Conservation (phyloP, 2,113 vertebrate species). For the Aptenodytes patagonicus region DNA sequence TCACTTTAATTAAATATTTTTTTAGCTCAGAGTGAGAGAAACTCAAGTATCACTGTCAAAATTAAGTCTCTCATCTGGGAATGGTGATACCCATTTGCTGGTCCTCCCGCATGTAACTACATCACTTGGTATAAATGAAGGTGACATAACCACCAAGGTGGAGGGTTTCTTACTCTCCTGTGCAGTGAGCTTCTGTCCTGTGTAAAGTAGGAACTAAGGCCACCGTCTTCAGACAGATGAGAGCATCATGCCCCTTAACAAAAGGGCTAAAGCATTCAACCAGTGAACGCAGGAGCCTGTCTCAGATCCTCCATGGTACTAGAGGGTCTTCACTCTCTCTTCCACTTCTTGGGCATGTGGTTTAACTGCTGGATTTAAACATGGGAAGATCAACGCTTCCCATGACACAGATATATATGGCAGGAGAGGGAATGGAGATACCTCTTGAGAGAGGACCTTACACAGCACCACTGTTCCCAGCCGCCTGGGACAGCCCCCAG, state of each 20-base stretch:
- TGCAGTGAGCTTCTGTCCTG: background rate
- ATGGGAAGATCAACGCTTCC: background rate
- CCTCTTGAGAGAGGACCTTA: background rate
- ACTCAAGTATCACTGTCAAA: background rate
- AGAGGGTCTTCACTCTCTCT: background rate
- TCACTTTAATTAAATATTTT: background rate
- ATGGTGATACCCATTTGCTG: background rate
- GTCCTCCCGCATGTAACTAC: no score
- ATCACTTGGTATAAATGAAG: background rate
- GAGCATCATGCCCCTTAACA: accelerated
- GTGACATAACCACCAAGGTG: background rate
- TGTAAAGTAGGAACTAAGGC: background rate
- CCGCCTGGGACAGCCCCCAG: background rate
- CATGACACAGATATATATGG: accelerated
- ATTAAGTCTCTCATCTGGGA: background rate
- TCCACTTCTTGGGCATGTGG: background rate
- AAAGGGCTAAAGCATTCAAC: background rate
- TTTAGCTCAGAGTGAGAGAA: background rate
- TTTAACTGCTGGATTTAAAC: background rate
- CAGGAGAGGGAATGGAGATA: background rate
- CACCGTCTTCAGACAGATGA: no score
- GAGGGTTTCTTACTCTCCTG: background rate
- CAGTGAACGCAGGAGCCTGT: background rate
- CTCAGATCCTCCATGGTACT: no score
- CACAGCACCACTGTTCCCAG: background rate